Base-by-base conservation (phyloP, 2,113 vertebrate species). In the Noctilio leporinus region DNA sequence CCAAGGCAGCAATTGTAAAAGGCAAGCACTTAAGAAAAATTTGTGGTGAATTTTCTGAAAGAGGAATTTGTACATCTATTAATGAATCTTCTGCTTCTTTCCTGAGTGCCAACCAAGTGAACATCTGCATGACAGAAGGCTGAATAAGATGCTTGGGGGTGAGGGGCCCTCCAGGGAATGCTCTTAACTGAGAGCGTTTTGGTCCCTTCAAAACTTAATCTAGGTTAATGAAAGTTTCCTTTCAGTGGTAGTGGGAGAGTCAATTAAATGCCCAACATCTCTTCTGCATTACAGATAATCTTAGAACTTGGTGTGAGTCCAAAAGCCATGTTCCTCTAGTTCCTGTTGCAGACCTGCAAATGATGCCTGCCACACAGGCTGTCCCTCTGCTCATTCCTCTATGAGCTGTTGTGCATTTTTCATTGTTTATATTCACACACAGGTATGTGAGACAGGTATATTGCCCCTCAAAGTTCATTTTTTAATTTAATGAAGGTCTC, bases 61-160 rank as follows among this genome's bases (percentile, higher is more conserved):
- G 88, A 95, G 87, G 90, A 96, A 94, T 96, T 92, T 96, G 84
- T 96, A 55, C 93, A 87, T 88, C 87, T 93, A 80, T 92, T 93
- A 94, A 96, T 96, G 93, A 96, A 85, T 97, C 81, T 93, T 97
- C 96, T 97, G 97, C 93, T 95, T 85, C 95, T 95, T 95, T 97
- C 97, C 80, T 94, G 92, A 97, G 95, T 83, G 85, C 35, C 70
- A 88, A 95, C 94, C 96, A 95, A 97, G 95, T 28, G 62, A 92
- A 94, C 97, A 97, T 96, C 96, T 97, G 97, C 47, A 17, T 83
- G 62, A 92, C 96, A 96, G 95, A 96, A 94, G 40, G 91, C 59
- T 15, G 45, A 95, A 82, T 49, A 93, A 59, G 82, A 97, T 62
- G 77, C 89, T 67, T 30, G 35, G 20, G 67, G 55, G n/a, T n/a